Percentiles rank a stretch among this genome's conserved stretches.
Conservation (phyloP, 2,113 vertebrate species). For the rat (Rattus norvegicus) region GRCr8 NC_086031.1:72591501-72592000, state of each 20-base stretch:
- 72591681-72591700: background rate
- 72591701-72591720: background rate
- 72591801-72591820: background rate
- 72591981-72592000: background rate
- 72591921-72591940: background rate
- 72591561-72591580: background rate
- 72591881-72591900: background rate
- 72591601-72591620: background rate
- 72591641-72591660: background rate
- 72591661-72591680: too few relatives aligned
- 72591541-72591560: background rate
- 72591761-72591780: background rate
- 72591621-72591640: background rate
- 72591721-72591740: background rate
- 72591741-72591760: background rate
- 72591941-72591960: background rate
- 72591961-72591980: background rate
- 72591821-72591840: background rate
- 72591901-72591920: background rate
- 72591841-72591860: background rate
- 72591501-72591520: background rate
- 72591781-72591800: background rate
- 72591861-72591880: background rate
- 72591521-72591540: background rate
- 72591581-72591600: background rate